Conservation (phyloP, 1,140 invertebrate genomes). For the Drosophila elegans region DNA sequence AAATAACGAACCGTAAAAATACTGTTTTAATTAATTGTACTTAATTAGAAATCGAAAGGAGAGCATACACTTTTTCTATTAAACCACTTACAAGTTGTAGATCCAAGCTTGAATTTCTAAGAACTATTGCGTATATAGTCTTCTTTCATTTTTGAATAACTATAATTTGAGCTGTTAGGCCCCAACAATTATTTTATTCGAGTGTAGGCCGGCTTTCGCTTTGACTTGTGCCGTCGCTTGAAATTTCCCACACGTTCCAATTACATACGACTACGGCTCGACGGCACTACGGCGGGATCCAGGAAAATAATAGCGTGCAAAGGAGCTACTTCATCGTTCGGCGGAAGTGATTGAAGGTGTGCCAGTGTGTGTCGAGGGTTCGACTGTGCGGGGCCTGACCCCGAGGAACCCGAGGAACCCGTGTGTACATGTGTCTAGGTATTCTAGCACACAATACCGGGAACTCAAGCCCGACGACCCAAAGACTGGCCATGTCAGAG, state of each 20-base stretch:
- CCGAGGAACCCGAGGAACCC: constrained; percentile 13
- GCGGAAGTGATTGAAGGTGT: constrained; percentile 84
- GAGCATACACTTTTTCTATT: too few species aligned
- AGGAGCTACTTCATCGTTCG: constrained; percentile 84
- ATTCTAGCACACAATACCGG: constrained; percentile 66
- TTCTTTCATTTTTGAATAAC: neutral
- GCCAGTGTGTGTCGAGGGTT: constrained; percentile 55
- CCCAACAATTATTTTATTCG: constrained; percentile 13
- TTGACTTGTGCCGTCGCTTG: constrained; percentile 52
- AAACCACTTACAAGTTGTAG: too few species aligned
- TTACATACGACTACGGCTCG: constrained; percentile 59
- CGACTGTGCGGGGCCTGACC: constrained; percentile 27
- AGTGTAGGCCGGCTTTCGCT: constrained; percentile 16
- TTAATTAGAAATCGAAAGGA: too few species aligned
- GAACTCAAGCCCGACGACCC: constrained; percentile 33
- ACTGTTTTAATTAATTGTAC: too few species aligned
- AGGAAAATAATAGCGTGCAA: constrained; percentile 84
- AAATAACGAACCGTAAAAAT: too few species aligned
- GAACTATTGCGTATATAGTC: neutral
- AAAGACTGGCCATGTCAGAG: constrained; percentile 26
- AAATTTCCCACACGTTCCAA: constrained; percentile 84
- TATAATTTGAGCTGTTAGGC: neutral
- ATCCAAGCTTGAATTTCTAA: neutral
- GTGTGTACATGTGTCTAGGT: constrained; percentile 37
- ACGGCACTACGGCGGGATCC: constrained; percentile 22